These are phyloP conservation scores for Homarus americanus DNA, from an alignment of 1,140 invertebrate genomes.

Conservation along the genomic window DNA sequence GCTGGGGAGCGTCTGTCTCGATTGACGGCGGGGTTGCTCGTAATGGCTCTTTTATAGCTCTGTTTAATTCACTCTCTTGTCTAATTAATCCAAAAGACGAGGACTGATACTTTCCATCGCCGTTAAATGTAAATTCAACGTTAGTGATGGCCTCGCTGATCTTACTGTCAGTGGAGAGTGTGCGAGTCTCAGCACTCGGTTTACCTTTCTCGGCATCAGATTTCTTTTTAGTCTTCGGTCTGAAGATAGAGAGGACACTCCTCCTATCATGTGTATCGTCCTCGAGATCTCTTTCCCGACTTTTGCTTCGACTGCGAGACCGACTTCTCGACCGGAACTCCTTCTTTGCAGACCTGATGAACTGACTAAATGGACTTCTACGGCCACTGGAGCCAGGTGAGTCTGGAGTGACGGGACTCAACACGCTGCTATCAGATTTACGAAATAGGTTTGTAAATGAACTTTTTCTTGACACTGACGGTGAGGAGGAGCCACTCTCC, in stretches of 20 bases:
- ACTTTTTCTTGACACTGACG: slow-evolving; percentile 85
- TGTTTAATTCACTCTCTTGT: slow-evolving; percentile 65
- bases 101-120: slow-evolving; percentile 76
- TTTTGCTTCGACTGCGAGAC: slow-evolving; percentile 83
- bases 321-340: slow-evolving; percentile 78
- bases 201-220: slow-evolving; percentile 75
- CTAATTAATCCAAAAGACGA: slow-evolving; percentile 74
- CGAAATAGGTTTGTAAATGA: slow-evolving; percentile 89
- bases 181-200: slow-evolving; percentile 37
- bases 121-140: slow-evolving; percentile 78
- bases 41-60: slow-evolving; percentile 68
- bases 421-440: slow-evolving; percentile 81
- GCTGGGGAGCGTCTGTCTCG: slow-evolving; percentile 27
- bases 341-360: slow-evolving; percentile 77
- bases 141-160: slow-evolving; percentile 78
- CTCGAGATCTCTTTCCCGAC: slow-evolving; percentile 80
- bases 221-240: slow-evolving; percentile 79
- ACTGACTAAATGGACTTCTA: slow-evolving; percentile 76
- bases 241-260: slow-evolving; percentile 80
- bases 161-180: slow-evolving; percentile 59
- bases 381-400: slow-evolving; percentile 72
- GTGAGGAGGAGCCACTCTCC: slow-evolving; percentile 78
- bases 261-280: slow-evolving; percentile 80
- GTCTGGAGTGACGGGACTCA: slow-evolving; percentile 85
- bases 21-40: slow-evolving; percentile 14